Conservation (phyloP, 1,140 invertebrate species). For the Branchinecta lynchi region DNA sequence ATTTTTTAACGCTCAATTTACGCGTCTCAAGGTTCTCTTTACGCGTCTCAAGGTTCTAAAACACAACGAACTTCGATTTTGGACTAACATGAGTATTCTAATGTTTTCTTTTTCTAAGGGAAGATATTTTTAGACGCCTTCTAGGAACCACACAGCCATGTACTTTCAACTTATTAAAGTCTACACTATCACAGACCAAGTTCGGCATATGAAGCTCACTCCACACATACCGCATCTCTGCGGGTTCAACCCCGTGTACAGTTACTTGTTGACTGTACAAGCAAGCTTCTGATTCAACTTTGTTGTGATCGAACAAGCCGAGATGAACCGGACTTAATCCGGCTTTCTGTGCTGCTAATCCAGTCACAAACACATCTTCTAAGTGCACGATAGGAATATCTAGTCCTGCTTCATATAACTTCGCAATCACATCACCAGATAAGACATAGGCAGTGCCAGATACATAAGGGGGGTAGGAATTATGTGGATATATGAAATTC, state of each 20-base stretch:
- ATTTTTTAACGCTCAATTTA: no score
- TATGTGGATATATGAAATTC: slow-evolving; percentile 54
- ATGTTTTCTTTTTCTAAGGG: no score
- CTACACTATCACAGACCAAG: slow-evolving; percentile 17
- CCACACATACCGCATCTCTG: slow-evolving; percentile 24
- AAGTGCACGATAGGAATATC: slow-evolving; percentile 27
- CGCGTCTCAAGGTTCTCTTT: no score
- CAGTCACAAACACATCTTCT: slow-evolving; percentile 75
- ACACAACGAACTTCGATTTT: no score
- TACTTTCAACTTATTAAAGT: slow-evolving; percentile 11
- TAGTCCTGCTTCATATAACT: slow-evolving; percentile 50
- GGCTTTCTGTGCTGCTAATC: slow-evolving; percentile 37
- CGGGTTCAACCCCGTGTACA: slow-evolving; percentile 25
- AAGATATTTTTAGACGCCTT: neutral
- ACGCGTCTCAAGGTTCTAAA: no score
- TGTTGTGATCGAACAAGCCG: slow-evolving; percentile 34
- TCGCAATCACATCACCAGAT: slow-evolving; percentile 46
- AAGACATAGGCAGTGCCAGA: slow-evolving; percentile 70
- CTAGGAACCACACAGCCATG: neutral
- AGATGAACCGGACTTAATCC: slow-evolving; percentile 36
- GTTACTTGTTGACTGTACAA: slow-evolving; percentile 26
- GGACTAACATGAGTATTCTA: no score
- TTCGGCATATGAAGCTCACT: slow-evolving; percentile 14
- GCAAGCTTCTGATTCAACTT: slow-evolving; percentile 28
- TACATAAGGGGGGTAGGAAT: slow-evolving; percentile 64